Evolutionary conservation across 2,113 vertebrate species (phyloP).

Genomic region (Grantiella picta): DNA sequence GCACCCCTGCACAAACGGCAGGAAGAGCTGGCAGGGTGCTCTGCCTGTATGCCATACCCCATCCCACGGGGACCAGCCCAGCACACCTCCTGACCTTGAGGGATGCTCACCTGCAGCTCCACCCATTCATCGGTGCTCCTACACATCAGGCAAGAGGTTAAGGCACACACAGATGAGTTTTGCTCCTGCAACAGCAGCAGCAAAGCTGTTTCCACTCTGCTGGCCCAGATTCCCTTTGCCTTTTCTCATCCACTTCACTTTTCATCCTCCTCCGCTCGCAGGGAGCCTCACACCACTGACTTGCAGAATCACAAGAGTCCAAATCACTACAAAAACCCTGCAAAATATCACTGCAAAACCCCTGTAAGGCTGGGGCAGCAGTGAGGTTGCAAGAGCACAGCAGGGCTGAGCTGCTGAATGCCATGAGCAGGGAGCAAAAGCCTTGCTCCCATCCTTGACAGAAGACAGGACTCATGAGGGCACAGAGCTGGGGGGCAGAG

Average conservation of each 20-base stretch:
- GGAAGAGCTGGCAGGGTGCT: background rate
- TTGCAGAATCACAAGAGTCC: background rate
- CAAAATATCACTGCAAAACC: background rate
- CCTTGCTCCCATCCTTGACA: background rate
- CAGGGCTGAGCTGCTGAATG: background rate
- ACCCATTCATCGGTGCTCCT: background rate
- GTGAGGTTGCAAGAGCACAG: background rate
- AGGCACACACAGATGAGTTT: background rate
- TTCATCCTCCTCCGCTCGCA: background rate
- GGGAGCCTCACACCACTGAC: background rate
- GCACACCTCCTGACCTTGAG: background rate
- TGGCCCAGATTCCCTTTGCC: background rate
- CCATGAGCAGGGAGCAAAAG: background rate
- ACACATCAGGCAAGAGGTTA: background rate
- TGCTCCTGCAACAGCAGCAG: accelerated
- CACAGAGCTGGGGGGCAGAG: background rate
- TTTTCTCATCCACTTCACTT: background rate
- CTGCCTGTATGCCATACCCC: background rate
- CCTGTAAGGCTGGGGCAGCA: background rate
- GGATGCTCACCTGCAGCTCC: background rate
- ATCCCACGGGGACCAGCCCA: background rate
- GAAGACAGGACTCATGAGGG: accelerated
- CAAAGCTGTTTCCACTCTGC: background rate
- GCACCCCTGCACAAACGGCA: background rate
- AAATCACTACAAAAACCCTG: background rate